Evolutionary conservation across 23 tunicate species (phyloP).

Genomic region (Diplosoma virens): DNA sequence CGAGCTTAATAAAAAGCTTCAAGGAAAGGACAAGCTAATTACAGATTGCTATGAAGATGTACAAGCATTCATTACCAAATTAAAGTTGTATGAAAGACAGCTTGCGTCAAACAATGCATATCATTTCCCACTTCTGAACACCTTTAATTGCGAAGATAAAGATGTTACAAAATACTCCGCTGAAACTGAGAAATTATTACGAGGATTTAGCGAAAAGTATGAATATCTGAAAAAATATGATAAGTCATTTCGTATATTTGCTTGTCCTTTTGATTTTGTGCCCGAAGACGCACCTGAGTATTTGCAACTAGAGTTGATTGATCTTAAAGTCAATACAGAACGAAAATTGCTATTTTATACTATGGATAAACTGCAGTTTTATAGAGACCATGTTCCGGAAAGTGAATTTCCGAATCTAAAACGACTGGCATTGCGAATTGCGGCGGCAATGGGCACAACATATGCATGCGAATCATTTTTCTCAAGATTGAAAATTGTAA

Average conservation of each 20-base stretch:
- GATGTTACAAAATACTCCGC: constrained; percentile 3
- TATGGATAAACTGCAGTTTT: not conserved
- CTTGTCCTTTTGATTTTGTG: constrained; percentile 2
- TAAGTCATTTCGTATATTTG: not conserved
- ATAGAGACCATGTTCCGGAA: not conserved
- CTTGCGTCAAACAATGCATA: not conserved
- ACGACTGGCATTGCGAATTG: not conserved
- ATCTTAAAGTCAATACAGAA: not conserved
- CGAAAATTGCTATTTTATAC: not conserved
- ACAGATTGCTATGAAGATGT: constrained; percentile 10
- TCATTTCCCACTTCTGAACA: not conserved
- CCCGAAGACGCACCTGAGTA: not conserved
- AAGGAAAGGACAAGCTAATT: not conserved
- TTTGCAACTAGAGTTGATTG: not conserved
- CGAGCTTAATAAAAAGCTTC: not conserved
- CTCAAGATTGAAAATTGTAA: constrained; percentile 10
- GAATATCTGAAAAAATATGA: not conserved
- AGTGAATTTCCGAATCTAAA: not conserved
- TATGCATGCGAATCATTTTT: not conserved
- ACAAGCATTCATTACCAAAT: constrained; percentile 13
- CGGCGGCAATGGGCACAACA: constrained; percentile 20
- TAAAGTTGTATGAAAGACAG: not conserved
- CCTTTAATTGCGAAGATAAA: not conserved
- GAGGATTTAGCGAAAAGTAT: not conserved
- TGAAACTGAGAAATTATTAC: not conserved